Percentiles rank a stretch among this genome's conserved stretches.
Evolutionary conservation across 2,888 invertebrate species (phyloP).

Genomic region (Prosopocoilus inquinatus): DNA sequence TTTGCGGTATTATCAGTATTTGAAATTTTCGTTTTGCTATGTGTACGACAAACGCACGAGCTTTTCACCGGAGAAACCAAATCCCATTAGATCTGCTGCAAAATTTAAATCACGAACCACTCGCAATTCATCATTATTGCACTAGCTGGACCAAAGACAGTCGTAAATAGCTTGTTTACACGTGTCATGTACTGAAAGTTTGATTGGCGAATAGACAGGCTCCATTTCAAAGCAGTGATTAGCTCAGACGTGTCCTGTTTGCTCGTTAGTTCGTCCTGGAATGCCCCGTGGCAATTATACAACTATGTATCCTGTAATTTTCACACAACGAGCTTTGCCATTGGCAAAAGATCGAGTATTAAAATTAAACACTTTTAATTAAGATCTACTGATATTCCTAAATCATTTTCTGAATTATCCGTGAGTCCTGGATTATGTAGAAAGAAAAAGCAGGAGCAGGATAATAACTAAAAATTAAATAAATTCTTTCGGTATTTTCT

Average conservation of each 20-base stretch:
- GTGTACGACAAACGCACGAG: not conserved
- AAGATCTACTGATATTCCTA: too few relatives aligned
- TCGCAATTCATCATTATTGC: slow-evolving; percentile 20
- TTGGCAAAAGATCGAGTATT: slow-evolving; percentile 7
- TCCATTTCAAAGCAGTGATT: slow-evolving; percentile 30
- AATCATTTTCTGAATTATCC: too few relatives aligned
- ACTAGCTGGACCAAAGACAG: slow-evolving; percentile 30
- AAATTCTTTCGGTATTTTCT: too few relatives aligned
- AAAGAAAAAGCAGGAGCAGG: too few relatives aligned
- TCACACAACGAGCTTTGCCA: slow-evolving; percentile 21
- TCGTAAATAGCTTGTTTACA: slow-evolving; percentile 39
- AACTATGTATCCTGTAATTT: slow-evolving; percentile 24
- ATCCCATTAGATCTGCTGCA: not conserved
- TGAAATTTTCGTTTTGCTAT: too few relatives aligned
- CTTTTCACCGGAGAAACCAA: not conserved
- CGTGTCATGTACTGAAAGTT: slow-evolving; percentile 38
- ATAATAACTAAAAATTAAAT: too few relatives aligned
- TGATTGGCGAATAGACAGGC: slow-evolving; percentile 35
- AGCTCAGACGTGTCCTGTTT: slow-evolving; percentile 31
- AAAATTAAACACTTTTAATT: not conserved
- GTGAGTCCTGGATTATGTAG: too few relatives aligned
- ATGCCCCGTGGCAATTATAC: slow-evolving; percentile 27
- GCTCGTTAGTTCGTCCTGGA: slow-evolving; percentile 28
- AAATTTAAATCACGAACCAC: slow-evolving; percentile 17
- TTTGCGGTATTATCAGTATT: too few relatives aligned